Evolutionary conservation across 2,888 invertebrate species (phyloP).

Genomic region (Aethes cnicana): DNA sequence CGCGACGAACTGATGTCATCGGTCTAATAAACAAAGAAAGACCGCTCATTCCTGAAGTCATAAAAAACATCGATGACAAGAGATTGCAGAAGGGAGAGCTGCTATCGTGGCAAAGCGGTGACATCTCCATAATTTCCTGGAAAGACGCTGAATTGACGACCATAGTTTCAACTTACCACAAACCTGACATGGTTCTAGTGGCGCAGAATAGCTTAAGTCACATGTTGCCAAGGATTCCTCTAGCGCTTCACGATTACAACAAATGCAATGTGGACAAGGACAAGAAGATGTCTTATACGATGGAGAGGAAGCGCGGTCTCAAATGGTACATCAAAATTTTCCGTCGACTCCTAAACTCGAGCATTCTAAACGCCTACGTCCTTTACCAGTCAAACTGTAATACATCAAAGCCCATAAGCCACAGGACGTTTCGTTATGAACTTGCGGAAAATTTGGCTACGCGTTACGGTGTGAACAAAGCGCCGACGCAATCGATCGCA

Average conservation of each 20-base stretch:
- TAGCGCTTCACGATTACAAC: conserved; percentile 22
- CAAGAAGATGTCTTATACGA: conserved; percentile 26
- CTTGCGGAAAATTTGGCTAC: conserved; percentile 18
- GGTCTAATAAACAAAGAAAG: conserved; percentile 22
- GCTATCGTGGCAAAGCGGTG: conserved; percentile 27
- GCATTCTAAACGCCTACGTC: conserved; percentile 25
- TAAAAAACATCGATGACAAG: conserved; percentile 25
- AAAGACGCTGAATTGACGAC: conserved; percentile 23
- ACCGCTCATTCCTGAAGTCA: conserved; percentile 22
- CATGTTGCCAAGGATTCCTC: conserved; percentile 21
- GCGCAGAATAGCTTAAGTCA: conserved; percentile 26
- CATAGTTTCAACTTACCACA: conserved; percentile 22
- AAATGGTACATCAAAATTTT: conserved; percentile 30
- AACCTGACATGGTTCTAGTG: conserved; percentile 21
- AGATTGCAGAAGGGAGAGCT: conserved; percentile 22
- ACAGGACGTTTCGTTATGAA: conserved; percentile 19
- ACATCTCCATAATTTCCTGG: conserved; percentile 27
- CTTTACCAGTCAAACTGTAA: conserved; percentile 23
- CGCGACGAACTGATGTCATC: conserved; percentile 22
- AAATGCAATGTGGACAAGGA: conserved; percentile 29
- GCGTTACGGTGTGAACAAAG: conserved; percentile 7
- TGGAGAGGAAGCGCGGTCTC: conserved; percentile 25
- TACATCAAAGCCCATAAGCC: conserved; percentile 15
- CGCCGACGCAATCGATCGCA: not conserved
- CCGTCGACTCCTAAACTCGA: conserved; percentile 18